Evolutionary conservation across 92 coral and sea anemone species (phyloP), one percentile per base, ranked within the genome.

Genomic region (Porites evermanni): DNA sequence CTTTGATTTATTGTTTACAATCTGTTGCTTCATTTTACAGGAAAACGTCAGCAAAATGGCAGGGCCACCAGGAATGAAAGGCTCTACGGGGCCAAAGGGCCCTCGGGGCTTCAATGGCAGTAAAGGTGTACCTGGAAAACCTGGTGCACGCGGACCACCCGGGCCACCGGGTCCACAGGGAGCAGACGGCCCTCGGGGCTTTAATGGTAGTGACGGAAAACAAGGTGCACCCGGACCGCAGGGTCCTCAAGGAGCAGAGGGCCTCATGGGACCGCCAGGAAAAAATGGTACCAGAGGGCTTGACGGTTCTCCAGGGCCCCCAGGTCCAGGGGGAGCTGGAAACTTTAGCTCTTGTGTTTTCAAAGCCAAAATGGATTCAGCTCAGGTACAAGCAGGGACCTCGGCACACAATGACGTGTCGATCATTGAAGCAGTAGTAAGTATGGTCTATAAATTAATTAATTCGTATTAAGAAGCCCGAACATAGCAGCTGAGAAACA

Each of bases 31-130:
- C 20, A 56, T 16, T 51, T 47, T 63, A 23, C 71, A 83, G 87
- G 87, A 8, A 44, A 83, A 73, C 71, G 53, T 73, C 69, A 83
- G 80, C 29, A 83, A 83, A 74, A 74, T 83, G 53, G 64, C 87
- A 1, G 80, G 87, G 24, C 87, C 77, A 70, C 86, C 21, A 47
- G 86, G 77, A 17, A 8, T 3, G 3, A 81, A 32, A 56, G 85
- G 78, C 59, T 12, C 78, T 47, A 10, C 53, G 6, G 86, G 78
- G 38, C 69, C 78, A 1, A 78, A 18, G 23, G 86, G 86, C 11
- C 86, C 86, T 32, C 72, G 66, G 7, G 84, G 84, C 56, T 60
- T 47, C 1, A 81, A 81, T 47, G 78, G 78, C 12, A 71, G 78
- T 19, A 44, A 59, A 38, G 86, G 77, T 3, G 19, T 50, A 70